phyloP scores from a whole-genome alignment of 1,140 invertebrate species.

The Potamilus streckersoni region DNA sequence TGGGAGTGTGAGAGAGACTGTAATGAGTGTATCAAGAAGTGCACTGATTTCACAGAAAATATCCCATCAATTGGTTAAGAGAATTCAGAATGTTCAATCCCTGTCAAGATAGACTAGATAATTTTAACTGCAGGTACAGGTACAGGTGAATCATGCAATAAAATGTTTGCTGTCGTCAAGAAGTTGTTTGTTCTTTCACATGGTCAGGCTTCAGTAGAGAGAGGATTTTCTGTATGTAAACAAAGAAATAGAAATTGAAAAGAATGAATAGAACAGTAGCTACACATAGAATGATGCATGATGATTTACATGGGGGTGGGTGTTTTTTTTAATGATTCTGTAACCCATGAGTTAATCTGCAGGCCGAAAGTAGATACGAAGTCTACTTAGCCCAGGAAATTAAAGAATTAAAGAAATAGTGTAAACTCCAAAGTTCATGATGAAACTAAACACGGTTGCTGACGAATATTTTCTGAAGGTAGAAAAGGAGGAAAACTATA shows the following conservation, averaged over 20 bases:
- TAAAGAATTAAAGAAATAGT: neutral
- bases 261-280: too few species aligned
- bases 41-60: neutral
- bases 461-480: neutral
- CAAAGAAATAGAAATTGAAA: neutral
- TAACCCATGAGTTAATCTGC: neutral
- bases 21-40: neutral
- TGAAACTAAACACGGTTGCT: neutral
- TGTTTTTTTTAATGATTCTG: too few species aligned
- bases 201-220: too few species aligned
- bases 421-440: neutral
- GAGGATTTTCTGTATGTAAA: too few species aligned
- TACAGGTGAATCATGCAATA: neutral
- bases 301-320: too few species aligned
- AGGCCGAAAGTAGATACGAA: neutral
- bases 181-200: too few species aligned
- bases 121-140: neutral
- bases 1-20: neutral
- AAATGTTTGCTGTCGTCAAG: too few species aligned
- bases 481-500: neutral
- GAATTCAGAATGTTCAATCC: neutral
- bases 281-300: too few species aligned
- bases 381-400: neutral
- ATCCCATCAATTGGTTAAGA: neutral
- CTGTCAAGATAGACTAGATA: neutral